Percentiles rank a stretch among this genome's conserved stretches.
Evolutionary conservation across 2,113 vertebrate genomes (phyloP).

Genomic region (Zapornia atra): DNA sequence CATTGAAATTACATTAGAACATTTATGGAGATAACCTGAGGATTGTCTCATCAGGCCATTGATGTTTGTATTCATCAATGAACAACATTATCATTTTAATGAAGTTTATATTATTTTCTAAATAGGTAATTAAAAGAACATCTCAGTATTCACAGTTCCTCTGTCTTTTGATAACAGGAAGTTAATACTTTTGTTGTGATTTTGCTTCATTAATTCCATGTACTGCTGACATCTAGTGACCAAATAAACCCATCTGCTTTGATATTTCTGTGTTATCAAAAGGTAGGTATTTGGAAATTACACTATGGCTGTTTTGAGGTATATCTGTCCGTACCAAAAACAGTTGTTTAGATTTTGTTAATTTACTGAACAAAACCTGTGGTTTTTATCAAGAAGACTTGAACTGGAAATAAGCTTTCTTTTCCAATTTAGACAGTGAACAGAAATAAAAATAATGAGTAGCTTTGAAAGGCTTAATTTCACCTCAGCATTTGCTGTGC

Average conservation of each 20-base stretch:
- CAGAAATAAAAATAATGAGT: background rate
- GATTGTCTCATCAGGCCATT: background rate
- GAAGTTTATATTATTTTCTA: background rate
- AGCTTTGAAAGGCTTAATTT: background rate
- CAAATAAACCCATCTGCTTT: background rate
- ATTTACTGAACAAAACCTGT: background rate
- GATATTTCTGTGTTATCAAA: background rate
- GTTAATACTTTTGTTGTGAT: background rate
- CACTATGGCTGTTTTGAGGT: background rate
- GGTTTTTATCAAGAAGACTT: background rate
- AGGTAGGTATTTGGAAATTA: background rate
- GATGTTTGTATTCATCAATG: background rate
- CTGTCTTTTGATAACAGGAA: background rate
- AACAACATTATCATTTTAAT: background rate
- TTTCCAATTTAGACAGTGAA: background rate
- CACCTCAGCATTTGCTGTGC: background rate
- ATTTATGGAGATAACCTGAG: background rate
- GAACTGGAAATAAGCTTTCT: background rate
- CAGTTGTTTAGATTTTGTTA: background rate
- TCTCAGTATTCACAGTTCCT: background rate
- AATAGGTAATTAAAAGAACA: background rate
- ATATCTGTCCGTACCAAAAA: background rate
- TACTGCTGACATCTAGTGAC: conserved; percentile 36
- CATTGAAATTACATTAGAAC: background rate
- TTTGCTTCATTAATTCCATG: background rate